Base-by-base conservation (phyloP, 2,888 invertebrate genomes). In the Ochropacha duplaris region DNA sequence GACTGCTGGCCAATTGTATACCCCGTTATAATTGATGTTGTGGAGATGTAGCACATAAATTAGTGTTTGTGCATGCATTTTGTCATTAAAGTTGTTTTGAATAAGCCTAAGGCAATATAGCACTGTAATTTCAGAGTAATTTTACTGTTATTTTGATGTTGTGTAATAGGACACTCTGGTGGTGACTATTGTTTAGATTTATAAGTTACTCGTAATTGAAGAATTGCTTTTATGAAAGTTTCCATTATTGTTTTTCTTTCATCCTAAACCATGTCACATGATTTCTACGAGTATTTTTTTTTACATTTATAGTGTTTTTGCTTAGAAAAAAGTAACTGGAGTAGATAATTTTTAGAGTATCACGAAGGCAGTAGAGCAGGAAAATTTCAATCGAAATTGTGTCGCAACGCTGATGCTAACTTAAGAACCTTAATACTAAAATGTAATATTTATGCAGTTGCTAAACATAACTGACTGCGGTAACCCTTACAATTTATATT, bases 1-100 rank as follows among this genome's bases (percentile, higher is more conserved):
- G 66, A 44, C 44, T 44, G 44, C n/a, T 44, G 44, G 58, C 72
- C 70, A 71, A 76, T 74, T 63, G 60, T 54, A 61, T 65, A 54
- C 62, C 69, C 81, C 79, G 81, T 83, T 84, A 74, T 82, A 81
- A 83, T 83, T 78, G 78, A 65, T 57, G 61, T 49, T 54, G 39
- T 60, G 56, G 49, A 55, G 54, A 59, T 54, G 54, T 50, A 50
- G 54, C 14, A 49, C 55, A 22, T 31, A 39, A 44, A 57, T 55
- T 50, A 28, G 19, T 11, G 22, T 11, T 52, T 19, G 31, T 31
- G 22, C 31, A 44, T 44, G 44, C 19, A 44, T 44, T 44, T 44
- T 44, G 19, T 44, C 31, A 31, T 52, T 24, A 52, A 26, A 31
- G 31, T 19, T 12, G 52, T 31, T 31, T 52, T 34, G 52, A 52